Base-by-base conservation (phyloP, 1,140 invertebrate genomes). In the Brachionus asplanchnoidis region DNA sequence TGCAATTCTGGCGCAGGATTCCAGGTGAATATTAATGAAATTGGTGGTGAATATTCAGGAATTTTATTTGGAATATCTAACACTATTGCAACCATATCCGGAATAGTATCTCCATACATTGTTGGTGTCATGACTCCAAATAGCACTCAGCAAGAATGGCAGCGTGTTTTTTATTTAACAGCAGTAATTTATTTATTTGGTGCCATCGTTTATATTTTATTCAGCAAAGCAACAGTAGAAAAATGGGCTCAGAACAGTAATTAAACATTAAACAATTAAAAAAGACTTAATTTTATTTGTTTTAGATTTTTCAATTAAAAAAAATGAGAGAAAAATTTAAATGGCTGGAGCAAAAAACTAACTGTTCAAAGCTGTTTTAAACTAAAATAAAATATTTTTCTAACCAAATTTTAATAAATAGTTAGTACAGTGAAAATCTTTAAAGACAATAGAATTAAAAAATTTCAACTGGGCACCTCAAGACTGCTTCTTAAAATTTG, bases 51-150 rank as follows among this genome's bases (percentile, higher is more conserved):
- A 46, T 89, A 88, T 89, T 94, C 94, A 12, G 94, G 92, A 93
- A 70, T 87, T 1, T 87, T 95, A 14, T 95, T 95, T 93, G 95
- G 95, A 2, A 92, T 96, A 46, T 93, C 94, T 1, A 96, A 96
- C 88, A 95, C 94, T 0, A 91, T 95, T 85, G 95, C 94, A 0
- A 95, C 95, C 1, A 88, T 96, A 83, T 94, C 95, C n/a, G 95
- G 95, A 17, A 95, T 96, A 85, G 88, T 96, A 1, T 94, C 78
- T 11, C 78, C 78, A 28, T 82, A 82, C 32, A 65, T 84, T n/a
- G 60, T 66, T 12, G 26, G 44, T 36, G 66, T 84, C 26, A 9
- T 84, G n/a, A 84, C 82, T 17, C 23, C 82, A 12, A 20, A 84
- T 2, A 36, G 73, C 11, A 84, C 84, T 36, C 66, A 77, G 36